Conservation (phyloP, 2,888 invertebrate genomes). For the Lagria hirta region DNA sequence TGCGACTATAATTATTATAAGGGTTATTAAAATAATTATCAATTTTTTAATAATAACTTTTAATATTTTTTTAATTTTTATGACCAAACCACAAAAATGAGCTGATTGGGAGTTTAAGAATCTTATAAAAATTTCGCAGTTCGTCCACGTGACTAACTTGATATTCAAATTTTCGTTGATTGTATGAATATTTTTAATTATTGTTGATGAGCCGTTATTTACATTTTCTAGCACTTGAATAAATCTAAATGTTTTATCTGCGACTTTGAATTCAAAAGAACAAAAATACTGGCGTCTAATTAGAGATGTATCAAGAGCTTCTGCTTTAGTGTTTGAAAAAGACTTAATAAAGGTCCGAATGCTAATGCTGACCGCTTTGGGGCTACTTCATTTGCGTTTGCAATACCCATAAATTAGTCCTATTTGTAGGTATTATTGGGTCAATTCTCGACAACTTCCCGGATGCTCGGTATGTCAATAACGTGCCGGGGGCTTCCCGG, state of each 20-base stretch:
- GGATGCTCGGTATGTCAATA: conserved; percentile 17
- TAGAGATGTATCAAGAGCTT: conserved; percentile 22
- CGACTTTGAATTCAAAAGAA: conserved; percentile 16
- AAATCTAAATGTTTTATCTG: conserved; percentile 2
- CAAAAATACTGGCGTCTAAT: conserved; percentile 16
- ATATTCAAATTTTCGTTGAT: conserved; percentile 19
- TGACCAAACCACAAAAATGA: too few species aligned
- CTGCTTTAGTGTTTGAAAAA: conserved; percentile 16
- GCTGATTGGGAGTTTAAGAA: too few species aligned
- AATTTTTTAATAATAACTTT: too few species aligned
- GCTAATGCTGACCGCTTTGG: conserved; percentile 20
- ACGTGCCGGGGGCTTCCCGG: conserved; percentile 9
- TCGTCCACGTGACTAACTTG: too few species aligned
- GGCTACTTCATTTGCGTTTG: conserved; percentile 25
- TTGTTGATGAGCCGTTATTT: conserved; percentile 11
- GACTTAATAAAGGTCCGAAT: conserved; percentile 22
- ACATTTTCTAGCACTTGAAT: conserved; percentile 14
- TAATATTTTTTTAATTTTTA: too few species aligned
- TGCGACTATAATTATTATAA: too few species aligned
- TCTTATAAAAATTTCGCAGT: too few species aligned
- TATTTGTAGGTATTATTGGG: conserved; percentile 28
- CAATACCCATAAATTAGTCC: conserved; percentile 28
- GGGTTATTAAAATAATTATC: too few species aligned
- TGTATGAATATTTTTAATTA: conserved; percentile 12
- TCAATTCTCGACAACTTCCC: conserved; percentile 25